A percentile compares a stretch with the other conserved stretches of the same genome.
Evolutionary conservation across 2,113 vertebrate genomes (phyloP).

Genomic region (Apodemus speciosus): DNA sequence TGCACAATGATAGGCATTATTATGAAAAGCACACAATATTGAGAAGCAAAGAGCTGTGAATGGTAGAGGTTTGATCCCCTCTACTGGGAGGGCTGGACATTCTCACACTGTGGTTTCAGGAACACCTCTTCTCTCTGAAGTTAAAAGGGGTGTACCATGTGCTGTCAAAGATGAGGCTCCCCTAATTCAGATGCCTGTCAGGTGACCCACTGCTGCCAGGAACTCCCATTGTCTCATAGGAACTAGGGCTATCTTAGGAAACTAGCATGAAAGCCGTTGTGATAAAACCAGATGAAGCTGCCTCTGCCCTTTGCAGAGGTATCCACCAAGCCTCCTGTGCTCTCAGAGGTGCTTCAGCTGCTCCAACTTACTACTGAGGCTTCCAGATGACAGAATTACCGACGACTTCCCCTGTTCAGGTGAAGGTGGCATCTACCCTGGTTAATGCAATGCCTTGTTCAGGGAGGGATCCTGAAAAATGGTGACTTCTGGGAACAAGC

Average conservation of each 20-base stretch:
- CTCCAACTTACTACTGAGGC: neutral
- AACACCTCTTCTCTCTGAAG: neutral
- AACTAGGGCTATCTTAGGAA: neutral
- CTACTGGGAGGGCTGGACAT: neutral
- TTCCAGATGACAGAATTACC: neutral
- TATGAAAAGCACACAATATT: neutral
- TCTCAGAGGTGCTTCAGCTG: neutral
- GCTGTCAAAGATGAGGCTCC: neutral
- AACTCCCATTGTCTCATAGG: neutral
- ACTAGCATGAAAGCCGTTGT: neutral
- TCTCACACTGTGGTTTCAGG: neutral
- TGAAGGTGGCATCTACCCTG: too few relatives aligned
- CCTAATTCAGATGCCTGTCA: neutral
- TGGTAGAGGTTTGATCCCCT: neutral
- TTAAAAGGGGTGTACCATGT: neutral
- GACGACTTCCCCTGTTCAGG: neutral
- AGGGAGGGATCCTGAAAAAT: neutral
- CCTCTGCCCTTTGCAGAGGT: neutral
- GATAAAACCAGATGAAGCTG: neutral
- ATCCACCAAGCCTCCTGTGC: neutral
- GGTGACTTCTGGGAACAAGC: fast-evolving
- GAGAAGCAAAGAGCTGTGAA: neutral
- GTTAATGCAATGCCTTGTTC: neutral
- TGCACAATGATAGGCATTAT: neutral
- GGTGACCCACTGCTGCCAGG: fast-evolving